A percentile compares a stretch with the other conserved stretches of the same genome.
Evolutionary conservation across 2,888 invertebrate genomes (phyloP).

Genomic region (Pediacus dermestoides): DNA sequence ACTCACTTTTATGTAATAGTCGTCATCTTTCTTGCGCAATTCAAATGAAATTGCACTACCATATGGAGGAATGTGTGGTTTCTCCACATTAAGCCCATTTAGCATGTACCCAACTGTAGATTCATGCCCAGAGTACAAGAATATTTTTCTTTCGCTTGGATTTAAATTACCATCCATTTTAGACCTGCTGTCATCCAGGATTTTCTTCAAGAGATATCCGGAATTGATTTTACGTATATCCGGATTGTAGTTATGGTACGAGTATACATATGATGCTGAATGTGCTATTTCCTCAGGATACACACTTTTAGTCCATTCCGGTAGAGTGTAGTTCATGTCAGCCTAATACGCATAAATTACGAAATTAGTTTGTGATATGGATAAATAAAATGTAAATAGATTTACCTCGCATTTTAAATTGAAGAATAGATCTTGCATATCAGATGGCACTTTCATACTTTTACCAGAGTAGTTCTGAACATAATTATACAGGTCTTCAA

Average conservation of each 20-base stretch:
- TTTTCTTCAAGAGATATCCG: slow-evolving; percentile 40
- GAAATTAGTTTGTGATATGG: background rate
- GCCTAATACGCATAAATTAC: slow-evolving; percentile 21
- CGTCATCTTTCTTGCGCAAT: slow-evolving; percentile 22
- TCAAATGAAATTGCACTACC: slow-evolving; percentile 36
- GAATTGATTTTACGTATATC: slow-evolving; percentile 43
- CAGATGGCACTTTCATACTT: slow-evolving; percentile 24
- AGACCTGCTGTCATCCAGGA: slow-evolving; percentile 27
- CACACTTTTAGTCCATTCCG: slow-evolving; percentile 45
- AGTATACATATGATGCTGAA: slow-evolving; percentile 41
- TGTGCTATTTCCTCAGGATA: slow-evolving; percentile 41
- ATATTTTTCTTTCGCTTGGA: slow-evolving; percentile 30
- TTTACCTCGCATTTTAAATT: slow-evolving; percentile 34
- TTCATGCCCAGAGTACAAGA: slow-evolving; percentile 39
- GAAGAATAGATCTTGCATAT: slow-evolving; percentile 33
- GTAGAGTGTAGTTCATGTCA: slow-evolving; percentile 40
- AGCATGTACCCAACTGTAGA: slow-evolving; percentile 36
- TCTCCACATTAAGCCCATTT: slow-evolving; percentile 25
- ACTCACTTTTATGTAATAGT: slow-evolving; percentile 30
- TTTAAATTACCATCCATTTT: slow-evolving; percentile 26
- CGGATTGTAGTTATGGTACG: slow-evolving; percentile 41
- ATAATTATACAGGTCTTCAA: slow-evolving; percentile 24
- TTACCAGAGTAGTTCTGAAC: slow-evolving; percentile 31
- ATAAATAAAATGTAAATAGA: background rate
- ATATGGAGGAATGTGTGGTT: slow-evolving; percentile 33